Conservation (phyloP, 2,888 invertebrate genomes). For the Philopedon plagiatum region DNA sequence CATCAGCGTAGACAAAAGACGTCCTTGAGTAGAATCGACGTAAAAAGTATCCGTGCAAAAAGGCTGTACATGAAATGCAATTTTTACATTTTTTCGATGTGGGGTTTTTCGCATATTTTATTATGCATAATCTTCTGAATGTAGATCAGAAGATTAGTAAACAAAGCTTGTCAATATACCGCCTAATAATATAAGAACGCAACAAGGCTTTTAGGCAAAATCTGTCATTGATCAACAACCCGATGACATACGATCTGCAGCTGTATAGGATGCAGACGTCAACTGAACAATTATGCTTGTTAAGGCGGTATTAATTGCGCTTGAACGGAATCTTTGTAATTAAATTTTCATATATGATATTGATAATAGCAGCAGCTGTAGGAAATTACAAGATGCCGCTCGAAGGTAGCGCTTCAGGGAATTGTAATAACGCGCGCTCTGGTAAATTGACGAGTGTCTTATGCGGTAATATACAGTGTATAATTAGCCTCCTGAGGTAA, state of each 20-base stretch:
- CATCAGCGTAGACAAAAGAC: no score
- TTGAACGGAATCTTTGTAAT: conserved; percentile 15
- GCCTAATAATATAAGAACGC: no score
- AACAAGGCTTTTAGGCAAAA: no score
- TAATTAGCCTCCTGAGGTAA: conserved; percentile 26
- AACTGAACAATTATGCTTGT: conserved; percentile 14
- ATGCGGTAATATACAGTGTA: conserved; percentile 29
- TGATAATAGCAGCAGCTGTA: conserved; percentile 25
- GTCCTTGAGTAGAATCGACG: no score
- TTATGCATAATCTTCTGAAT: no score
- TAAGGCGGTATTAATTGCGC: conserved; percentile 15
- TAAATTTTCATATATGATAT: conserved; percentile 37
- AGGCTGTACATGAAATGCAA: no score
- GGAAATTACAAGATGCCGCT: conserved; percentile 26
- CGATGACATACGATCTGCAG: not conserved
- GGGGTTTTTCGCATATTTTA: no score
- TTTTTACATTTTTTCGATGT: no score
- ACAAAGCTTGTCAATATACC: no score
- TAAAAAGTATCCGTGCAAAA: no score
- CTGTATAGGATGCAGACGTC: conserved; percentile 1
- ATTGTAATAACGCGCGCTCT: not conserved
- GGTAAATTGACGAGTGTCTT: conserved; percentile 20
- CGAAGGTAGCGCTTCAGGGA: conserved; percentile 6
- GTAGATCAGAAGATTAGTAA: no score
- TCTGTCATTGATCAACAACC: not conserved